Percentiles rank a stretch among this genome's conserved stretches.
Evolutionary conservation across 2,797 vertebrate genomes (phyloP).

Genomic region (Tauraco hartlaubi): DNA sequence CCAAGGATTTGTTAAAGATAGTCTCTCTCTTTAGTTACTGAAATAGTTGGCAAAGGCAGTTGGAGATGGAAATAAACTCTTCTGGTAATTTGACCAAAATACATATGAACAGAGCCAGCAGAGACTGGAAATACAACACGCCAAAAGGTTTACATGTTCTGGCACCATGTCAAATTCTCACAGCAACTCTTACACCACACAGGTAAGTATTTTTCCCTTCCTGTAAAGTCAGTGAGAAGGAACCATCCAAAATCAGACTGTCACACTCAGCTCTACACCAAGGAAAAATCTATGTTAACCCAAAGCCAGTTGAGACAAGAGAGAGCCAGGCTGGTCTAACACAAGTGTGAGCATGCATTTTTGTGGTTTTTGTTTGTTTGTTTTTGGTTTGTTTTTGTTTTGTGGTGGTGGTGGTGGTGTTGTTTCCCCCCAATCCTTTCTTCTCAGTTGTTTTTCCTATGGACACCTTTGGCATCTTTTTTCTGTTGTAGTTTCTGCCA

Average conservation of each 20-base stretch:
- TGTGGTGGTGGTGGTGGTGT: no score
- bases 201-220: not conserved
- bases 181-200: not conserved
- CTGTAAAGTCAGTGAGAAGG: not conserved
- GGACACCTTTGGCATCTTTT: not conserved
- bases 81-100: not conserved
- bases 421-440: not conserved
- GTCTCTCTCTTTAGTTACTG: not conserved
- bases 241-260: not conserved
- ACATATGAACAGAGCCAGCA: not conserved
- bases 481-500: not conserved
- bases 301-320: not conserved
- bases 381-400: no score
- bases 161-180: not conserved
- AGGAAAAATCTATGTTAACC: not conserved
- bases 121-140: not conserved
- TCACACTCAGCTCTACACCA: not conserved
- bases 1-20: not conserved
- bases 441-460: not conserved
- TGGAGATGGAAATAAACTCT: not conserved
- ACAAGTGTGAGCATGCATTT: accelerated
- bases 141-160: not conserved
- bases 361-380: no score
- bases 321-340: not conserved
- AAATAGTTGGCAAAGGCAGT: not conserved